Evolutionary conservation across 1,140 invertebrate species (phyloP).

Genomic region (Galendromus occidentalis): DNA sequence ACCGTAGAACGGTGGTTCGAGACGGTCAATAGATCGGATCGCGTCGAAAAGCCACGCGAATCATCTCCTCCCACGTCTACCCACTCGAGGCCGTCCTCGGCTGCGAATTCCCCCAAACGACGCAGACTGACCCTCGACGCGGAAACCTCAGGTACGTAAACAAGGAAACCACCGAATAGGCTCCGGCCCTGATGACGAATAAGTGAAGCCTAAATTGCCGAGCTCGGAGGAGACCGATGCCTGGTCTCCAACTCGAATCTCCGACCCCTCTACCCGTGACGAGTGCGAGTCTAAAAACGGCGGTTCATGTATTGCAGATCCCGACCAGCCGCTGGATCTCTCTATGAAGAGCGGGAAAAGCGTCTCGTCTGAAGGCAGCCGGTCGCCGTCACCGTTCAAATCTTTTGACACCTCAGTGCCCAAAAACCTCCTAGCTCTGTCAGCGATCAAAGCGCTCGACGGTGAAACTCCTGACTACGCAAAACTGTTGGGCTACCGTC

Average conservation of each 20-base stretch:
- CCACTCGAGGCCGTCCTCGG: neutral
- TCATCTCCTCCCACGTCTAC: neutral
- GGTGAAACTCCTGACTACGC: neutral
- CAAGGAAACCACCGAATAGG: no score
- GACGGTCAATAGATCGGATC: neutral
- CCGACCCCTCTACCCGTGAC: no score
- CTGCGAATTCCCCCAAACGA: conserved; percentile 6
- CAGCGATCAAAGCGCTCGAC: neutral
- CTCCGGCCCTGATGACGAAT: no score
- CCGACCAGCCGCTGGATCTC: conserved; percentile 22
- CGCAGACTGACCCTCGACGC: neutral
- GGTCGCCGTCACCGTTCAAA: conserved; percentile 18
- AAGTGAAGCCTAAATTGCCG: no score
- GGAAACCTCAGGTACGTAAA: neutral
- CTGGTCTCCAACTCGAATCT: no score
- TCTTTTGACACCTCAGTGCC: neutral
- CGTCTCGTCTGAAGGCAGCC: conserved; percentile 21
- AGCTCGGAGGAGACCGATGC: no score
- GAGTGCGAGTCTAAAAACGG: neutral
- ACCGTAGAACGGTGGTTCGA: conserved; percentile 79
- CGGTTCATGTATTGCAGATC: conserved; percentile 5
- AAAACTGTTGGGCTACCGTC: neutral
- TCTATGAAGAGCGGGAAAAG: conserved; percentile 22
- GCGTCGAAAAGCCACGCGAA: no score
- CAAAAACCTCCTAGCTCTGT: conserved; percentile 4